Percentiles rank a stretch among this genome's conserved stretches.
phyloP scores from a whole-genome alignment of 2,888 invertebrate species.

The Anthophora plumipes region DNA sequence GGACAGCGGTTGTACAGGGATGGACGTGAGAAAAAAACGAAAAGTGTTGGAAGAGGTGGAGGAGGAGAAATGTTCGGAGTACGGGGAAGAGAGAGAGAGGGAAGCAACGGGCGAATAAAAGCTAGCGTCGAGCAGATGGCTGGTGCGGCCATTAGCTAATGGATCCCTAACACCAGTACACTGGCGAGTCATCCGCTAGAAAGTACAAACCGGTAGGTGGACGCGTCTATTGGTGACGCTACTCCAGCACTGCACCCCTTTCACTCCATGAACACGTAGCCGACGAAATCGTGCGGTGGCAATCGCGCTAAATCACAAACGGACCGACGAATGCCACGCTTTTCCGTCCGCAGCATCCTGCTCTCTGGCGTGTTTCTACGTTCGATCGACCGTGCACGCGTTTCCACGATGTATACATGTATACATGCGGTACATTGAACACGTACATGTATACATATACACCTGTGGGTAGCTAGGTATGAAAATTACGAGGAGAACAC shows the following conservation, averaged over 20 bases:
- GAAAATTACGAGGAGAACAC: constrained; percentile 30
- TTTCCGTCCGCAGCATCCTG: constrained; percentile 56
- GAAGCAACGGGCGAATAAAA: constrained; percentile 73
- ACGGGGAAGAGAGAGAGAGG: too few relatives aligned
- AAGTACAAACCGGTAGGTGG: constrained; percentile 71
- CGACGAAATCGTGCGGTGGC: constrained; percentile 65
- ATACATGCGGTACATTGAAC: too few relatives aligned
- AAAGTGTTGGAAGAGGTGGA: not conserved
- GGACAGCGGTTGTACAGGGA: constrained; percentile 39
- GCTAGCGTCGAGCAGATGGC: constrained; percentile 81
- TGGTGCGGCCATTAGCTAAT: constrained; percentile 83
- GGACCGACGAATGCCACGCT: constrained; percentile 56
- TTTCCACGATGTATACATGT: not conserved
- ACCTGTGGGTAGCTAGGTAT: not conserved
- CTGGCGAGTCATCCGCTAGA: constrained; percentile 71
- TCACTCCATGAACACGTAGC: constrained; percentile 49
- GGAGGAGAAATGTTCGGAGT: constrained; percentile 48
- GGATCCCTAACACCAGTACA: constrained; percentile 79
- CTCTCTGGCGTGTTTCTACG: constrained; percentile 36
- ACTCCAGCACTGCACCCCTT: constrained; percentile 52
- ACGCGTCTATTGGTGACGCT: constrained; percentile 61
- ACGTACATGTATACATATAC: not conserved
- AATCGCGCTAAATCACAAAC: constrained; percentile 73
- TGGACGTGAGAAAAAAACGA: constrained; percentile 61
- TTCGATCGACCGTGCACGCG: constrained; percentile 50